Base-by-base conservation (phyloP, 2,113 vertebrate species). In the Sceloporus undulatus region DNA sequence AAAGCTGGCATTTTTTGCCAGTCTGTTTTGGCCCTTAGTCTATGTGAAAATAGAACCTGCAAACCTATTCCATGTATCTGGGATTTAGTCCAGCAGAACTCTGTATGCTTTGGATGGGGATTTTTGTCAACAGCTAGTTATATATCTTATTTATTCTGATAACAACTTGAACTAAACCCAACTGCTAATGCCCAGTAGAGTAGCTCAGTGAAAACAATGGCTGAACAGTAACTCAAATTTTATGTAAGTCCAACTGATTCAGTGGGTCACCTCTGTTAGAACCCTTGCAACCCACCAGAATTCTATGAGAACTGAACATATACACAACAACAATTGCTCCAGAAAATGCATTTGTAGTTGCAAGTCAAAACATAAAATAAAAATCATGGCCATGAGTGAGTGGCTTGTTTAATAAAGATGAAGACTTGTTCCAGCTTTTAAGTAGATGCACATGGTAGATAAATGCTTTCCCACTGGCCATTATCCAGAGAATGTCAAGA, bases 371-470 rank as follows among this genome's bases (percentile, higher is more conserved):
- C 38, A 75, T 34, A 38, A 79, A 71, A 80, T 54, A 87, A 77
- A 88, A 93, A 85, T 65, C 68, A 91, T 89, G 78, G 34, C 88
- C 13, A 11, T 42, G 48, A 93, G 9, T 89, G 88, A 93, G 42
- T 89, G 82, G 79, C 75, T 87, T 87, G 59, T 91, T 92, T 91
- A 92, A 93, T 88, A 95, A 95, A 95, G 93, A 92, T 90, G 75
- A 91, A 92, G 62, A 90, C 87, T 92, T 91, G 48, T 93, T 94
- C 92, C 91, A 96, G 83, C 76, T 91, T 93, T 92, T 95, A 95
- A 93, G 88, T 85, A 92, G 89, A 94, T 93, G 87, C 92, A 94
- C 79, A 77, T 93, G 91, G 85, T 87, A 87, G 91, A 93, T 90
- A 93, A 94, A 94, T 89, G 21, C 1, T 89, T 94, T 84, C 54